These are phyloP conservation scores for Danio albolineatus DNA, from an alignment of 2,797 vertebrate genomes.

Conservation along the genomic window DNA sequence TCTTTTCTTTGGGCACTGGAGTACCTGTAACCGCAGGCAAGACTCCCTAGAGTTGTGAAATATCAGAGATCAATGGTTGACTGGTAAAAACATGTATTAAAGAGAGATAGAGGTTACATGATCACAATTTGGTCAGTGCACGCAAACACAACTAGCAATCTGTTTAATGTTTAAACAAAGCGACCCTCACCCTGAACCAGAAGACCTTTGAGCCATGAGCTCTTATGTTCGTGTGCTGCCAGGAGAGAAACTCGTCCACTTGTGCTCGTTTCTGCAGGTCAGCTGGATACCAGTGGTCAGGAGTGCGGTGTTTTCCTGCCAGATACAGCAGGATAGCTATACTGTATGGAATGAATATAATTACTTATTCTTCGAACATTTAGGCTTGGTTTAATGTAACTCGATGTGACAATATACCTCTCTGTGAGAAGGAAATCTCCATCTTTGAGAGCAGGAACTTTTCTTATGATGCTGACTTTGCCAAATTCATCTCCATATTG, in stretches of 20 bases:
- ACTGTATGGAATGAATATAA: slow-evolving; percentile 65
- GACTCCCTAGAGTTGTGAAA: slow-evolving; percentile 41
- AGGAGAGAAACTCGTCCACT: slow-evolving; percentile 86
- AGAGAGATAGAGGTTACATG: slow-evolving; percentile 4
- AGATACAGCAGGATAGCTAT: slow-evolving; percentile 86
- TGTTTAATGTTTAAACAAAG: background rate
- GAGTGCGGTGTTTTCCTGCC: slow-evolving; percentile 79
- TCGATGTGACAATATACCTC: slow-evolving; percentile 67
- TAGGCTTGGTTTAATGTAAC: background rate
- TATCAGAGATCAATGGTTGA: background rate
- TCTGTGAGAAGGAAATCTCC: slow-evolving; percentile 85
- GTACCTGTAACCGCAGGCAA: slow-evolving; percentile 54
- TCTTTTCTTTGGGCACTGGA: slow-evolving; percentile 71
- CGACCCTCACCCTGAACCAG: slow-evolving; percentile 74
- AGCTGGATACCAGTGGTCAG: slow-evolving; percentile 87
- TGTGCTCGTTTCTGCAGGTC: slow-evolving; percentile 80
- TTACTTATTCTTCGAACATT: background rate
- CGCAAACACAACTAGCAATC: background rate
- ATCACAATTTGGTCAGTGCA: slow-evolving; percentile 2
- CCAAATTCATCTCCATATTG: slow-evolving; percentile 73
- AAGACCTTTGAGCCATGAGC: slow-evolving; percentile 76
- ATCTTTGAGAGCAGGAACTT: slow-evolving; percentile 83
- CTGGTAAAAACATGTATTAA: background rate
- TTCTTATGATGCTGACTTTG: slow-evolving; percentile 71
- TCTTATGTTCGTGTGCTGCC: slow-evolving; percentile 82